Percentiles rank a stretch among this genome's conserved stretches.
phyloP scores from a whole-genome alignment of 35 echinoderm and acorn worm species.

The Lytechinus pictus region DNA sequence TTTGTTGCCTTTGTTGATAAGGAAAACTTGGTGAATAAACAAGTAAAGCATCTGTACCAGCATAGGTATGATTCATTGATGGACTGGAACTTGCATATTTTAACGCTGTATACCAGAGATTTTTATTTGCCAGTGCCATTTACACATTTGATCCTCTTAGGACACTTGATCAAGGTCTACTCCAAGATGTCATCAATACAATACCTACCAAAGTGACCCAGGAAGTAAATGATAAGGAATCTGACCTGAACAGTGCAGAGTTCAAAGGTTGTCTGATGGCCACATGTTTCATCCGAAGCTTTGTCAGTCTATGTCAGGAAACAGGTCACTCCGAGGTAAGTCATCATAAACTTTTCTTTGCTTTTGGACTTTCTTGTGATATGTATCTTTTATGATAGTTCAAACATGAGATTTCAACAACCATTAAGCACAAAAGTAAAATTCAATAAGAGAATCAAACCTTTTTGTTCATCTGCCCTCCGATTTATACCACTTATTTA shows the following conservation, averaged over 20 bases:
- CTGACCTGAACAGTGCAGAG: slow-evolving; percentile 28
- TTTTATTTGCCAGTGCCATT: too few species aligned
- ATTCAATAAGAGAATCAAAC: too few species aligned
- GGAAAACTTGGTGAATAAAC: too few species aligned
- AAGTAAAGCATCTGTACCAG: too few species aligned
- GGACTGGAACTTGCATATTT: too few species aligned
- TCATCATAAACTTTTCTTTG: not conserved
- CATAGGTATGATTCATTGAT: too few species aligned
- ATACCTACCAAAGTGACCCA: not conserved
- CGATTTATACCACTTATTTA: too few species aligned
- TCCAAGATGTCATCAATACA: not conserved
- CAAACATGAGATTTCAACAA: too few species aligned
- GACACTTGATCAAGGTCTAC: not conserved
- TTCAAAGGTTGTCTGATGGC: not conserved
- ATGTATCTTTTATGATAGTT: not conserved
- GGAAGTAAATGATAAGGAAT: not conserved
- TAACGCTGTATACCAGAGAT: too few species aligned
- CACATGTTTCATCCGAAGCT: not conserved
- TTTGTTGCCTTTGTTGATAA: too few species aligned
- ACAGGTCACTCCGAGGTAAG: not conserved
- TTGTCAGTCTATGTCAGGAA: slow-evolving; percentile 8
- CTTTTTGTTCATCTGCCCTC: too few species aligned
- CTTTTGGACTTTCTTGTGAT: not conserved
- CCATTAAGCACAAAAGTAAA: too few species aligned
- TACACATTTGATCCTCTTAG: not conserved